Evolutionary conservation across 2,113 vertebrate species (phyloP).

Genomic region (Cavia aperea): DNA sequence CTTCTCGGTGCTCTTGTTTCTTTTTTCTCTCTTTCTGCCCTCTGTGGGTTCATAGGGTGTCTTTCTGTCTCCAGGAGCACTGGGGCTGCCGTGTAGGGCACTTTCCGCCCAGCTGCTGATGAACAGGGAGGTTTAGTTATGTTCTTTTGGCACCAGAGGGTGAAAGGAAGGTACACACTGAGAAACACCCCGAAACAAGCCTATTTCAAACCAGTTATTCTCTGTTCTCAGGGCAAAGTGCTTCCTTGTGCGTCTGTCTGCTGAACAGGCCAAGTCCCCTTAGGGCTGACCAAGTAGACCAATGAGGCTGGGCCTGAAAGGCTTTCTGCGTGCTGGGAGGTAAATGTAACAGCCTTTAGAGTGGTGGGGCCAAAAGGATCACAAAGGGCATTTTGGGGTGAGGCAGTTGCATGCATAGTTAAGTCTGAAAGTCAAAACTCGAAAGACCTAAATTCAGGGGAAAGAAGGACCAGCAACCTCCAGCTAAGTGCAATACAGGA

Average conservation of each 20-base stretch:
- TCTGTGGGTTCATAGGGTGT: neutral
- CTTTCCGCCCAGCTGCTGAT: neutral
- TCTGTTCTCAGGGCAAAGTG: neutral
- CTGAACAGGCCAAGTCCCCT: neutral
- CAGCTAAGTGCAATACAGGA: neutral
- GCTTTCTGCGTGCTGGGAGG: neutral
- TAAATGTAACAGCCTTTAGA: neutral
- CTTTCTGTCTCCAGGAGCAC: neutral
- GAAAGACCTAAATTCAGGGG: neutral
- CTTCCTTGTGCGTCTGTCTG: neutral
- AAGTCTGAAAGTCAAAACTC: neutral
- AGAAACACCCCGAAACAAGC: neutral
- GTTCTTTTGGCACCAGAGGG: neutral
- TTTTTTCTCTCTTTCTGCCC: neutral
- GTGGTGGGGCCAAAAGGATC: neutral
- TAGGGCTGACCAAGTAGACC: neutral
- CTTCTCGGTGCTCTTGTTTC: neutral
- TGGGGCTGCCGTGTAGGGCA: neutral
- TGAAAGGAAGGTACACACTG: too few species aligned
- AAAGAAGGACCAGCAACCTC: neutral
- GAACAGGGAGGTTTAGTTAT: neutral
- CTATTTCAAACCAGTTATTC: neutral
- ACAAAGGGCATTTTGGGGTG: neutral
- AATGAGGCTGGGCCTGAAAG: neutral
- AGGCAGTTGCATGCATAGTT: neutral